phyloP scores from a whole-genome alignment of 2,113 vertebrate species.

The Mus musculus region DNA sequence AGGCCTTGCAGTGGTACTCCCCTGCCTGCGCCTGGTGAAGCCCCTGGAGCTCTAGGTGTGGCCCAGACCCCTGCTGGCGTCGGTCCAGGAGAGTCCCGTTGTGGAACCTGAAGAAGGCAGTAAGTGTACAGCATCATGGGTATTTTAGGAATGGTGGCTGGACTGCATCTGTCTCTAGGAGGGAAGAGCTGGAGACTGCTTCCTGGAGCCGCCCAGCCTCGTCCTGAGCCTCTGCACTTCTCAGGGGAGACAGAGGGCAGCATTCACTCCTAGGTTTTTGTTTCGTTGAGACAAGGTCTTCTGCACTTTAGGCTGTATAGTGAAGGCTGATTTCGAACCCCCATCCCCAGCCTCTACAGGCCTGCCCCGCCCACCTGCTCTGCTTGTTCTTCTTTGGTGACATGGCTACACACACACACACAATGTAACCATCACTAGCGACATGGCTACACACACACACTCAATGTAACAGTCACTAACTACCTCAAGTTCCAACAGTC shows the following conservation, averaged over 20 bases:
- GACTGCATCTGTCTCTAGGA: no score
- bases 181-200: neutral
- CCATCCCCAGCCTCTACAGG: neutral
- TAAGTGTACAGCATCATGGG: neutral
- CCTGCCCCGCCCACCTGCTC: neutral
- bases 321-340: neutral
- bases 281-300: neutral
- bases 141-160: neutral
- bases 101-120: slow-evolving; percentile 91
- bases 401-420: no score
- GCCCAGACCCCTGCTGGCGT: slow-evolving; percentile 85
- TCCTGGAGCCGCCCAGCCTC: neutral
- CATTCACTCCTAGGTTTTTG: neutral
- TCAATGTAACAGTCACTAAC: no score
- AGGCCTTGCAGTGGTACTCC: slow-evolving; percentile 95
- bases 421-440: no score
- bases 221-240: neutral
- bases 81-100: slow-evolving; percentile 93
- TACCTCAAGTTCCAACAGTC: neutral
- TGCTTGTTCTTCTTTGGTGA: neutral
- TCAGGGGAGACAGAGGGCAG: neutral
- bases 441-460: no score
- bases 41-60: slow-evolving; percentile 88
- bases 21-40: slow-evolving; percentile 89
- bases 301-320: neutral